Conservation (phyloP, 2,888 invertebrate species). For the Dolichopus griseipennis region DNA sequence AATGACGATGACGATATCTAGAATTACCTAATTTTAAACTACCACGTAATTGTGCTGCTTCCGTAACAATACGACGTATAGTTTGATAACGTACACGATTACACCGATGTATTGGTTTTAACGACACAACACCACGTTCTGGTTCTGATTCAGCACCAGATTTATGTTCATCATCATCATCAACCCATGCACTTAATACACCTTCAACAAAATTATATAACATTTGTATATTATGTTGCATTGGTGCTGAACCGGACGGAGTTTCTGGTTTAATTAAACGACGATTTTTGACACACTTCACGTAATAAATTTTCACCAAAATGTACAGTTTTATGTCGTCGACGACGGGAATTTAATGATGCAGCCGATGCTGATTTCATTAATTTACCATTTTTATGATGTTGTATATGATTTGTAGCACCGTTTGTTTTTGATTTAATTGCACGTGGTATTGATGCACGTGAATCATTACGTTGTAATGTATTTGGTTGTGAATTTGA, state of each 20-base stretch:
- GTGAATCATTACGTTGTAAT: conserved; percentile 39
- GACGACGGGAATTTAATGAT: conserved; percentile 57
- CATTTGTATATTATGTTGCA: conserved; percentile 71
- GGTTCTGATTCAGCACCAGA: conserved; percentile 67
- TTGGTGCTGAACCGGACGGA: conserved; percentile 42
- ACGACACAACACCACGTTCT: conserved; percentile 51
- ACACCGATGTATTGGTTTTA: conserved; percentile 42
- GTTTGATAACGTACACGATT: conserved; percentile 59
- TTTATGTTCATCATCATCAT: conserved; percentile 53
- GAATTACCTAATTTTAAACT: conserved; percentile 59
- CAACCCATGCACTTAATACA: conserved; percentile 70
- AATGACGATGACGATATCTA: conserved; percentile 69
- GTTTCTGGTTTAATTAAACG: conserved; percentile 46
- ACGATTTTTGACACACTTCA: conserved; percentile 65
- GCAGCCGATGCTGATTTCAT: conserved; percentile 51
- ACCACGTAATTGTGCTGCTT: conserved; percentile 60
- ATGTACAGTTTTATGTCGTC: conserved; percentile 69
- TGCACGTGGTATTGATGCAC: conserved; percentile 30
- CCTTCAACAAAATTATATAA: conserved; percentile 73
- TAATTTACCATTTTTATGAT: conserved; percentile 30
- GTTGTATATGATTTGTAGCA: conserved; percentile 19
- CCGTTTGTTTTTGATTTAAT: conserved; percentile 24
- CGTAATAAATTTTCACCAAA: conserved; percentile 67
- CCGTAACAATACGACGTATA: conserved; percentile 58
- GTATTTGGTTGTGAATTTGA: conserved; percentile 42